phyloP scores from a whole-genome alignment of 1,140 invertebrate genomes.

The Dinothrombium tinctorium region DNA sequence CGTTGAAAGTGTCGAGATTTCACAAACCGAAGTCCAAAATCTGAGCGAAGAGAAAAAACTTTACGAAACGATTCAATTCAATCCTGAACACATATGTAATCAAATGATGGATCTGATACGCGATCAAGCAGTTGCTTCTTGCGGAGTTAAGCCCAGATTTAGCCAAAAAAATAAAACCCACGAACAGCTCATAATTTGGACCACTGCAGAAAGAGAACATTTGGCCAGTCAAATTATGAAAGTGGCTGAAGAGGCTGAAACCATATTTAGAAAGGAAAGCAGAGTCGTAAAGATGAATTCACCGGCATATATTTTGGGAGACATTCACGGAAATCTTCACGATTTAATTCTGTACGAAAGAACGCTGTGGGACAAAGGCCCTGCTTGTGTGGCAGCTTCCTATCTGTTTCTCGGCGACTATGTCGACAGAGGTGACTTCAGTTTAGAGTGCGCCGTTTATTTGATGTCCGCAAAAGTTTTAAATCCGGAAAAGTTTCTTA shows the following conservation, averaged over 20 bases:
- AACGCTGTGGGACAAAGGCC: conserved; percentile 31
- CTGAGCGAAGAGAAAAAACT: no score
- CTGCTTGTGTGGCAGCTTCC: conserved; percentile 27
- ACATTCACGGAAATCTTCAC: conserved; percentile 32
- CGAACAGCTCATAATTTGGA: background rate
- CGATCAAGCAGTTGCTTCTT: no score
- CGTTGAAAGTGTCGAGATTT: conserved; percentile 1
- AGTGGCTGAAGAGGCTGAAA: conserved; percentile 4
- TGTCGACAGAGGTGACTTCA: conserved; percentile 28
- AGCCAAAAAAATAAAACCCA: background rate
- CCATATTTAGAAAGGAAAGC: conserved; percentile 4
- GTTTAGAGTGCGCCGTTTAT: conserved; percentile 29
- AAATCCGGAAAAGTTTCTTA: conserved; percentile 29
- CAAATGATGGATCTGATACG: background rate
- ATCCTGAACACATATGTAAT: no score
- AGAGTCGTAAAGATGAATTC: conserved; percentile 20
- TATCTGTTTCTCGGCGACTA: conserved; percentile 39
- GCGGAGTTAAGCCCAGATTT: background rate
- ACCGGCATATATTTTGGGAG: conserved; percentile 30
- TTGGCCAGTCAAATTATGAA: conserved; percentile 9
- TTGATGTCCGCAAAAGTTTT: conserved; percentile 35
- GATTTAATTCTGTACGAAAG: conserved; percentile 35
- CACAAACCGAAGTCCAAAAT: background rate
- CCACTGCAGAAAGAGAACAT: background rate
- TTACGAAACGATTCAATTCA: no score